These are phyloP conservation scores for Enhydra lutris DNA, from an alignment of 2,113 vertebrate species.

Conservation along the genomic window DNA sequence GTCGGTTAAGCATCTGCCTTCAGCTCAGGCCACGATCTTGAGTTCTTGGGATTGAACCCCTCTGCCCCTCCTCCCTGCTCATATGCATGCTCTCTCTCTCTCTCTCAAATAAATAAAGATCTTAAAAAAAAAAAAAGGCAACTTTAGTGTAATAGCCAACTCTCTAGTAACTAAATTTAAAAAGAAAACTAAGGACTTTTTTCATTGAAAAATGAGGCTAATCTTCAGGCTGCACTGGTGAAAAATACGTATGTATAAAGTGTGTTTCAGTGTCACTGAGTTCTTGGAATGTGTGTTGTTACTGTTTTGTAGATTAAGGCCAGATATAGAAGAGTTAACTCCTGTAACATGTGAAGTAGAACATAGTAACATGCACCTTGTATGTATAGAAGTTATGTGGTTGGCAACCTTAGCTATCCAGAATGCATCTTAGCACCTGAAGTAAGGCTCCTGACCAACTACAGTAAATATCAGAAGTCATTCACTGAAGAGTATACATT, in stretches of 20 bases:
- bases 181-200: constrained; percentile 20
- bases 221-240: not conserved
- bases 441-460: constrained; percentile 7
- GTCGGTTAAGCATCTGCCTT: not conserved
- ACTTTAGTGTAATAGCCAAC: not conserved
- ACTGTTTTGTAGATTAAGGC: not conserved
- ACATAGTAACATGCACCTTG: not conserved
- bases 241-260: not conserved
- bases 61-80: not conserved
- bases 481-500: constrained; percentile 7
- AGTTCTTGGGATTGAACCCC: not conserved
- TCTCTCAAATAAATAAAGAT: not conserved
- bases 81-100: not conserved
- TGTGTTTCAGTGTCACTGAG: not conserved
- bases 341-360: not conserved
- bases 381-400: not conserved
- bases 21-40: not conserved
- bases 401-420: not conserved
- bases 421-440: not conserved
- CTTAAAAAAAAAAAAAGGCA: not conserved
- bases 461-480: constrained; percentile 10
- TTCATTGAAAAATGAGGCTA: not conserved
- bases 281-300: constrained; percentile 1
- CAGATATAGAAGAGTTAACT: not conserved
- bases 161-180: constrained; percentile 28